Base-by-base conservation (phyloP, 2,888 invertebrate species). In the Ormia ochracea region DNA sequence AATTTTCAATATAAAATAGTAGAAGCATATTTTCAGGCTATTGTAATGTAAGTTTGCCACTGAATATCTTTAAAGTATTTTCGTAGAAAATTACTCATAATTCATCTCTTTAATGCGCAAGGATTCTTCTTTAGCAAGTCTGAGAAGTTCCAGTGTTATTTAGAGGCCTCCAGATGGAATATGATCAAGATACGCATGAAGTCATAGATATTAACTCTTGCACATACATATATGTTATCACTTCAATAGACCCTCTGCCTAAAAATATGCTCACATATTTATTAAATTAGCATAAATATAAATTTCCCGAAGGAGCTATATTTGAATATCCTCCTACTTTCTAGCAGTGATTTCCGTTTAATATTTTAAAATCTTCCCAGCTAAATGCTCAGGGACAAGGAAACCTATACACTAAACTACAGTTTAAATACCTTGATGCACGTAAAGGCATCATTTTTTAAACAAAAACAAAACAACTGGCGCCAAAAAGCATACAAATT, bases 341-440 rank as follows among this genome's bases (percentile, higher is more conserved):
- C 10, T 7, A 21, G 14, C 50, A 50, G 33, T 36, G 68, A 69
- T 56, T 69, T 61, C 17, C n/a, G 10, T 56, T 36, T 31, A 68
- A 38, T 41, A 10, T 14, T 54, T 43, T 14, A 38, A 52, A n/a
- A 7, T 41, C 17, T 66, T 52, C n/a, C n/a, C 19, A 38, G 36
- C 26, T 65, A 52, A 66, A 52, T 66, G n/a, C 21, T 43, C 14
- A 31, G 7, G 23, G 4, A 45, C 54, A 31, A 31, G 31, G 1
- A 10, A 6, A 14, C 12, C 41, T 38, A 43, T 41, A 59, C 17
- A 23, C 31, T 50, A 45, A 66, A 65, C 48, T 26, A 58, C 38
- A 74, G 12, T 65, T 63, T 63, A 63, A 56, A 45, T 75, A 76
- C 76, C 72, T 80, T 43, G 72, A 31, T 76, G 72, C 76, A 76